Evolutionary conservation across 2,888 invertebrate species (phyloP).

Genomic region (Sylvicola cinctus): DNA sequence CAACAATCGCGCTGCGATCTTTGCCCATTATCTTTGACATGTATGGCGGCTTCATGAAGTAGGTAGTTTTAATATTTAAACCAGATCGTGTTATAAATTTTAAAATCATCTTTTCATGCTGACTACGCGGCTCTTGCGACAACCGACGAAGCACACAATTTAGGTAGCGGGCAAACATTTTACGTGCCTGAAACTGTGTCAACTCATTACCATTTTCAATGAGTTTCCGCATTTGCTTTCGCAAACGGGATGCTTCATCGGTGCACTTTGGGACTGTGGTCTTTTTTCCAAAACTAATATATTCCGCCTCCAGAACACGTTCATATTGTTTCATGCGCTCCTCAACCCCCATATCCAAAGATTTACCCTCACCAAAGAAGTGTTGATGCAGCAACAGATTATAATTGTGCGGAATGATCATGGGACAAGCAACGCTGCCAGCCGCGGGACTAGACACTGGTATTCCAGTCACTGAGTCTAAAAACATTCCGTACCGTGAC

Average conservation of each 20-base stretch:
- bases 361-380: slow-evolving; percentile 28
- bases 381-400: slow-evolving; percentile 57
- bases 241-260: slow-evolving; percentile 18
- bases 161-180: slow-evolving; percentile 58
- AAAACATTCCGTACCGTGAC: slow-evolving; percentile 58
- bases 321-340: slow-evolving; percentile 31
- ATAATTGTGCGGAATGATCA: slow-evolving; percentile 44
- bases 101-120: slow-evolving; percentile 37
- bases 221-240: slow-evolving; percentile 24
- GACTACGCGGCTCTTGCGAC: slow-evolving; percentile 24
- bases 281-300: slow-evolving; percentile 18
- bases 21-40: slow-evolving; percentile 39
- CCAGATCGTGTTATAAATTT: slow-evolving; percentile 58
- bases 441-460: slow-evolving; percentile 42
- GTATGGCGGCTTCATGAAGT: slow-evolving; percentile 29
- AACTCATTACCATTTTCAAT: slow-evolving; percentile 41
- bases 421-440: slow-evolving; percentile 33
- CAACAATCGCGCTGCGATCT: slow-evolving; percentile 63
- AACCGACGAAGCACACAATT: slow-evolving; percentile 49
- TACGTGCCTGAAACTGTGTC: slow-evolving; percentile 44
- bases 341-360: slow-evolving; percentile 12
- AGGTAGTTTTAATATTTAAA: slow-evolving; percentile 47
- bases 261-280: slow-evolving; percentile 21
- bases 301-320: slow-evolving; percentile 16
- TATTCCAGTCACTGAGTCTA: slow-evolving; percentile 54